A percentile compares a stretch with the other conserved stretches of the same genome.
Evolutionary conservation across 2,888 invertebrate genomes (phyloP).

Genomic region (Eretmocerus hayati): DNA sequence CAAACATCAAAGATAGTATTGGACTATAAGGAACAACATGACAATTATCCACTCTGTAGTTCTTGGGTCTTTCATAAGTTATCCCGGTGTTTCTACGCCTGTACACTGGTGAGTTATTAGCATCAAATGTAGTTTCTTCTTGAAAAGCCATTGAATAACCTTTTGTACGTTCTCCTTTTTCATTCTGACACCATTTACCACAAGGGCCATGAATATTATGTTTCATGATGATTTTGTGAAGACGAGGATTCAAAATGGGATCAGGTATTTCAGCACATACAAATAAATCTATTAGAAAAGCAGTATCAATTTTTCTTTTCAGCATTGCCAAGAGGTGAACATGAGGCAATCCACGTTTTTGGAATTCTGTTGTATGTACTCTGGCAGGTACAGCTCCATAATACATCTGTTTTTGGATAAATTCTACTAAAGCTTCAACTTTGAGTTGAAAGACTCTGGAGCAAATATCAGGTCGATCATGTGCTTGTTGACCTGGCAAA

Average conservation of each 20-base stretch:
- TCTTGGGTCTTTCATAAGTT: slow-evolving; percentile 8
- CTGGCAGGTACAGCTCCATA: slow-evolving; percentile 19
- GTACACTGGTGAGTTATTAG: slow-evolving; percentile 27
- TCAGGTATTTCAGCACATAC: slow-evolving; percentile 22
- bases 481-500: slow-evolving; percentile 11
- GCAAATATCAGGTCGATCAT: slow-evolving; percentile 18
- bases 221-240: slow-evolving; percentile 32
- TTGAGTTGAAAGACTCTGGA: slow-evolving; percentile 18
- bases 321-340: slow-evolving; percentile 24
- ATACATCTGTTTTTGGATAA: slow-evolving; percentile 17
- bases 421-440: slow-evolving; percentile 16
- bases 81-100: slow-evolving; percentile 22
- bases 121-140: slow-evolving; percentile 21
- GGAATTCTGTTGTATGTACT: slow-evolving; percentile 20
- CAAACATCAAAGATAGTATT: slow-evolving; percentile 22
- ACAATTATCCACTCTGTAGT: slow-evolving; percentile 29
- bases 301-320: slow-evolving; percentile 22
- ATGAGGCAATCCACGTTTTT: slow-evolving; percentile 22
- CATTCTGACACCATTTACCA: slow-evolving; percentile 25
- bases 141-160: not conserved
- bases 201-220: slow-evolving; percentile 41
- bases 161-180: slow-evolving; percentile 7
- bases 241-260: slow-evolving; percentile 22
- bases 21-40: slow-evolving; percentile 34
- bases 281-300: slow-evolving; percentile 11